Evolutionary conservation across 2,888 invertebrate genomes (phyloP).

Genomic region (Acleris laterana): DNA sequence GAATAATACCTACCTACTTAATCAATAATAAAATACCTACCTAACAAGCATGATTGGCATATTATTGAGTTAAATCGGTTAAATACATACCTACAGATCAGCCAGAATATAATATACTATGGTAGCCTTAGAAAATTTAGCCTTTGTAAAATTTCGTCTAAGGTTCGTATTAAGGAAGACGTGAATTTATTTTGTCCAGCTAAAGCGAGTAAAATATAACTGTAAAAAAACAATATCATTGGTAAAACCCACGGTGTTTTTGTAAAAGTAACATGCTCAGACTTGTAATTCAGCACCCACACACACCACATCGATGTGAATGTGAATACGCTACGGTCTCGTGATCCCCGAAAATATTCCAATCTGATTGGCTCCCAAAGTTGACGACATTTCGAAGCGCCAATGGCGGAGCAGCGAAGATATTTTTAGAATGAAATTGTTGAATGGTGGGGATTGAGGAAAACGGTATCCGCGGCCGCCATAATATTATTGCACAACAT

Average conservation of each 20-base stretch:
- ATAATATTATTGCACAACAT: slow-evolving; percentile 74
- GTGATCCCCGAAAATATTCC: slow-evolving; percentile 60
- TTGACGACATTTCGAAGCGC: slow-evolving; percentile 69
- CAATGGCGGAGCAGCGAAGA: slow-evolving; percentile 57
- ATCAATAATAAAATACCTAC: too few species aligned
- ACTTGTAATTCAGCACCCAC: slow-evolving; percentile 23
- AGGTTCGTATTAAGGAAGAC: too few species aligned
- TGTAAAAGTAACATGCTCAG: slow-evolving; percentile 26
- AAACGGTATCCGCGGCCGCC: slow-evolving; percentile 58
- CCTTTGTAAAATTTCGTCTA: too few species aligned
- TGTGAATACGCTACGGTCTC: slow-evolving; percentile 57
- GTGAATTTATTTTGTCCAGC: too few species aligned
- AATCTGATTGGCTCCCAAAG: slow-evolving; percentile 59
- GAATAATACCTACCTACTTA: too few species aligned
- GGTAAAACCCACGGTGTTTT: slow-evolving; percentile 13
- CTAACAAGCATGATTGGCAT: too few species aligned
- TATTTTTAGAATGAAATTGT: slow-evolving; percentile 77
- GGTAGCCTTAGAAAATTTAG: too few species aligned
- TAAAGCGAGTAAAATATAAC: too few species aligned
- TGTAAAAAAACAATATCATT: too few species aligned
- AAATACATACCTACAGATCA: too few species aligned
- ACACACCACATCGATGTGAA: slow-evolving; percentile 44
- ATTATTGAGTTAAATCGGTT: too few species aligned
- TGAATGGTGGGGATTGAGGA: slow-evolving; percentile 70
- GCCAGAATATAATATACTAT: too few species aligned